Base-by-base conservation (phyloP, 35 echinoderm and acorn worm species). In the Lytechinus pictus region DNA sequence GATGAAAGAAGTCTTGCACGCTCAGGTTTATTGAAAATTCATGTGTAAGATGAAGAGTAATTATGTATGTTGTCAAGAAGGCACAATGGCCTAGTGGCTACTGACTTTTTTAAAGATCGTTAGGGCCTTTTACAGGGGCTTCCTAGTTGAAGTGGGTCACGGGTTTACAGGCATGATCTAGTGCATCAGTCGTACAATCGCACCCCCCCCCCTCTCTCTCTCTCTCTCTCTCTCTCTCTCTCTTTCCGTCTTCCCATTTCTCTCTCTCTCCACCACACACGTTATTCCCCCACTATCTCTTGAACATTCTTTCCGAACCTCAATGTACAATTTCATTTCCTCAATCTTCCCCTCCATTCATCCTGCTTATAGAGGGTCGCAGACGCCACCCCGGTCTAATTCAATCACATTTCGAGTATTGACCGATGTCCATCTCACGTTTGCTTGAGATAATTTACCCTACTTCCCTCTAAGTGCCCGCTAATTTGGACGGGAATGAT, bases 351-450 rank as follows among this genome's bases (percentile, higher is more conserved):
- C 66, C 19, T 24, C 61, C 14, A 79, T 79, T 79, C 66, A 79
- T 19, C 21, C 19, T 79, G 66, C 66, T 79, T 79, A 79, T 79
- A 79, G 16, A 79, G 21, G 21, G 66, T 79, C 88, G 13, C 88
- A 90, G 88, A 52, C 88, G 88, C 88, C 88, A 44, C 16, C 27
- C 29, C 24, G 88, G 10, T 90, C 52, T 90, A 90, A 90, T 90
- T 90, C 88, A 90, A 90, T 90, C 88, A 90, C 88, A 90, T 90
- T 33, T 90, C 88, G 88, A 90, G 27, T 90, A 90, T 90, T 90
- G 29, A 90, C 88, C 88, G 88, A 44, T 90, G 88, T 54, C 52
- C 52, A 90, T 90, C 52, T 44, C 11, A 33, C 52, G 88, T 90
- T 90, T 90, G 88, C 88, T 9, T 44, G 9, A 54, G 29, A 54